A percentile compares a stretch with the other conserved stretches of the same genome.
Evolutionary conservation across 2,888 invertebrate species (phyloP).

Genomic region (Eupithecia vulgata): DNA sequence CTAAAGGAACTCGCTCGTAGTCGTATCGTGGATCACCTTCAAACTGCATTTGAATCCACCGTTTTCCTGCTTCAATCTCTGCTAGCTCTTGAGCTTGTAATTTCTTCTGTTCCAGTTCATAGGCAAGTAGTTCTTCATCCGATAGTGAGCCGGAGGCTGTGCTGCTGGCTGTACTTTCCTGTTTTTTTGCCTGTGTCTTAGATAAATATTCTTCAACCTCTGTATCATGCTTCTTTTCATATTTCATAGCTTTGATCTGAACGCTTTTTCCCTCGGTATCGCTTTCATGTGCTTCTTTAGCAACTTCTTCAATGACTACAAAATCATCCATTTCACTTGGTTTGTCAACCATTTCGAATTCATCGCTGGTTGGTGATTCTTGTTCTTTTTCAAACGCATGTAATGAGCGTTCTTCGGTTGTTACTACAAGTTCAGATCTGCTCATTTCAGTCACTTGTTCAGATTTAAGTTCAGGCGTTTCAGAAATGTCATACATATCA

Average conservation of each 20-base stretch:
- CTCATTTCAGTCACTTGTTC: slow-evolving; percentile 76
- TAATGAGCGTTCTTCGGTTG: slow-evolving; percentile 84
- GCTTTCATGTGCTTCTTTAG: slow-evolving; percentile 92
- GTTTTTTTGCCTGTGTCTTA: slow-evolving; percentile 86
- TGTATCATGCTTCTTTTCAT: slow-evolving; percentile 86
- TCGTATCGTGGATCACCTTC: slow-evolving; percentile 91
- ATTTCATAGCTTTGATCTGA: slow-evolving; percentile 83
- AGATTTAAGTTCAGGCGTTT: slow-evolving; percentile 84
- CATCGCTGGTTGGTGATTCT: slow-evolving; percentile 92
- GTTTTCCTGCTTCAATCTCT: slow-evolving; percentile 89
- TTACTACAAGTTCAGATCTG: slow-evolving; percentile 84
- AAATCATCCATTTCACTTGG: slow-evolving; percentile 94
- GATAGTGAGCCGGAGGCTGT: slow-evolving; percentile 84
- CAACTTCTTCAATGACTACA: slow-evolving; percentile 94
- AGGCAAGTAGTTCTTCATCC: slow-evolving; percentile 85
- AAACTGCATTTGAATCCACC: slow-evolving; percentile 96
- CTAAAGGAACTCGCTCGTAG: slow-evolving; percentile 91
- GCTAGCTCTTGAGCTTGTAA: slow-evolving; percentile 78
- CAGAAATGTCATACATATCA: slow-evolving; percentile 84
- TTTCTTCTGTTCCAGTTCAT: slow-evolving; percentile 87
- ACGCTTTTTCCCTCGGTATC: slow-evolving; percentile 93
- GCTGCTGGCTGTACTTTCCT: slow-evolving; percentile 79
- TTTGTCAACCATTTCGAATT: slow-evolving; percentile 94
- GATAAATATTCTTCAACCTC: slow-evolving; percentile 89
- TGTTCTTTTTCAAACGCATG: slow-evolving; percentile 83